Percentiles rank a stretch among this genome's conserved stretches.
Evolutionary conservation across 2,888 invertebrate species (phyloP).

Genomic region (Tortrix viridana): DNA sequence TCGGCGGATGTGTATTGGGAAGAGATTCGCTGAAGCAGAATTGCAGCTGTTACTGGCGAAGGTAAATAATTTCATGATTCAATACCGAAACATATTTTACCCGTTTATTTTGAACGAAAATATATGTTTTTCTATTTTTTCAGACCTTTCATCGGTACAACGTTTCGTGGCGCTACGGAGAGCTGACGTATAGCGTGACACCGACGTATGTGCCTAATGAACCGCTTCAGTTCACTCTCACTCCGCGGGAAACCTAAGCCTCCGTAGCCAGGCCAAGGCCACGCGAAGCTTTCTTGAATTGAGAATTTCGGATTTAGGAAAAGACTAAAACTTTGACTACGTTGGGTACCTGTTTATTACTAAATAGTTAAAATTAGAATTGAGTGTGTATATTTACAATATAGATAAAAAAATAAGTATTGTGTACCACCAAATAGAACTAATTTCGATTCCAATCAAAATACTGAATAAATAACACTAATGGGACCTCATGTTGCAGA

Average conservation of each 20-base stretch:
- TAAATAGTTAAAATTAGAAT: background rate
- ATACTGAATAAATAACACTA: constrained; percentile 13
- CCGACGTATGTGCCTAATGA: constrained; percentile 90
- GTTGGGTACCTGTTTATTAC: background rate
- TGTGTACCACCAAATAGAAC: constrained; percentile 11
- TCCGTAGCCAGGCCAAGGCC: background rate
- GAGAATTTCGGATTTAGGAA: background rate
- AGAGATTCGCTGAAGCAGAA: constrained; percentile 92
- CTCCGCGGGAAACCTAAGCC: constrained; percentile 53
- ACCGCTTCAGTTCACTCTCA: constrained; percentile 87
- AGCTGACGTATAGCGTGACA: constrained; percentile 88
- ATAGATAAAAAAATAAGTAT: background rate
- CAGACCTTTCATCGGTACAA: constrained; percentile 89
- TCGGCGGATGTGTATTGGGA: constrained; percentile 90
- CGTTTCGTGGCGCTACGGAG: constrained; percentile 87
- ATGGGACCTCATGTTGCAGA: constrained; percentile 9
- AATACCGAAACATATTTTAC: background rate
- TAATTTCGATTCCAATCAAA: constrained; percentile 8
- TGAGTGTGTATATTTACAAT: background rate
- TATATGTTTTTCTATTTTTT: constrained; percentile 50
- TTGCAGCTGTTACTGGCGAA: constrained; percentile 89
- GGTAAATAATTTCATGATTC: constrained; percentile 62
- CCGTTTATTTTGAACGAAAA: background rate
- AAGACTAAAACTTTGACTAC: background rate
- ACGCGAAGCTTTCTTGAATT: background rate